Percentiles rank a stretch among this genome's conserved stretches.
Conservation (phyloP, 2,888 invertebrate species). For the Chrysotoxum bicinctum region DNA sequence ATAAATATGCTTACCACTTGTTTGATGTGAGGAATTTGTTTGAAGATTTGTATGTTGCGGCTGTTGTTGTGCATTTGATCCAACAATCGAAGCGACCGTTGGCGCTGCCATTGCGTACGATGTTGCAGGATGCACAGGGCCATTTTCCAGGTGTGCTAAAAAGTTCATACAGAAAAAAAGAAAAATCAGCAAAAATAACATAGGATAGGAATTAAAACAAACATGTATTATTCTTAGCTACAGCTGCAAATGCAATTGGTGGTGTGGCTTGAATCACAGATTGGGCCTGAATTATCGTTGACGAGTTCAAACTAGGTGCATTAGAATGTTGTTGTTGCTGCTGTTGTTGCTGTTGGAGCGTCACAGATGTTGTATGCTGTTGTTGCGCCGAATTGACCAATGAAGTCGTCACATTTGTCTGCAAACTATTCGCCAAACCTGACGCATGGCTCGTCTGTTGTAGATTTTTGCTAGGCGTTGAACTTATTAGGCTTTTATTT, state of each 20-base stretch:
- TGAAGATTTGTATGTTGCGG: constrained; percentile 80
- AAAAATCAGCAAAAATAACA: not conserved
- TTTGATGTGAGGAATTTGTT: constrained; percentile 81
- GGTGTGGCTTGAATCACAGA: constrained; percentile 82
- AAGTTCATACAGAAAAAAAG: constrained; percentile 4
- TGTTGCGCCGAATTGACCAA: constrained; percentile 72
- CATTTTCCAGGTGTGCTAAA: constrained; percentile 81
- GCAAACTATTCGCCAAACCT: constrained; percentile 67
- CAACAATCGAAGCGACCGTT: constrained; percentile 78
- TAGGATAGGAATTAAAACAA: constrained; percentile 67
- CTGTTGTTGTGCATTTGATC: constrained; percentile 76
- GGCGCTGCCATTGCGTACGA: constrained; percentile 77
- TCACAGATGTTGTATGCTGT: constrained; percentile 71
- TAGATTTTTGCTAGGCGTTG: constrained; percentile 82
- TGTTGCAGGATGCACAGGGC: constrained; percentile 78
- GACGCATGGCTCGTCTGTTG: constrained; percentile 78
- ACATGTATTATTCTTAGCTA: constrained; percentile 84
- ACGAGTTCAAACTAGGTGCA: constrained; percentile 79
- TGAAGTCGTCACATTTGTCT: constrained; percentile 66
- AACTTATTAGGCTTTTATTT: constrained; percentile 79
- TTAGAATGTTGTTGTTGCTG: constrained; percentile 78
- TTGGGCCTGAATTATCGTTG: constrained; percentile 80
- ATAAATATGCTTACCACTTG: constrained; percentile 77
- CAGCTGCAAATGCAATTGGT: constrained; percentile 85
- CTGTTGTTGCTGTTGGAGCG: constrained; percentile 49